Evolutionary conservation across 2,797 vertebrate species (phyloP).

Genomic region (Macrochelys suwanniensis): DNA sequence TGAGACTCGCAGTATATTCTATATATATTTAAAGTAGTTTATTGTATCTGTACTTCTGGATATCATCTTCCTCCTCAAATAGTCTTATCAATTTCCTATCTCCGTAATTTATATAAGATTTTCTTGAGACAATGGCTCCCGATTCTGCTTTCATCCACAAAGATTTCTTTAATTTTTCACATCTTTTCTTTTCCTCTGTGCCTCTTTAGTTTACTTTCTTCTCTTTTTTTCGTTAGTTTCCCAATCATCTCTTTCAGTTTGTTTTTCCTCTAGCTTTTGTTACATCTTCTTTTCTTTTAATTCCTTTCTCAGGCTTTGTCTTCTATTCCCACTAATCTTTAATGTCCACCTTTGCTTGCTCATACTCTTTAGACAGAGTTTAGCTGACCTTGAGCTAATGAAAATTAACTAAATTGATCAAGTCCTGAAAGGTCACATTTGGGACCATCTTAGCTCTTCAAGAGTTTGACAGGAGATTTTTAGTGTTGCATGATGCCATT

Average conservation of each 20-base stretch:
- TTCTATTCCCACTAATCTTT: background rate
- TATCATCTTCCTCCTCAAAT: background rate
- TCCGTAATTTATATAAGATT: background rate
- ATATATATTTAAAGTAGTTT: background rate
- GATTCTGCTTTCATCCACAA: background rate
- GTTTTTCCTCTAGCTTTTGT: background rate
- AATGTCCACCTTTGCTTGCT: background rate
- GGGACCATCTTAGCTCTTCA: background rate
- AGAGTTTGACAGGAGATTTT: background rate
- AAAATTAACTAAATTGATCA: background rate
- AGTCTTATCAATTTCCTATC: background rate
- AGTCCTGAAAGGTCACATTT: background rate
- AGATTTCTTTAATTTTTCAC: background rate
- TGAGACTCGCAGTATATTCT: background rate
- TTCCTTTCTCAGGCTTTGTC: background rate
- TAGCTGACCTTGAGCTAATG: background rate
- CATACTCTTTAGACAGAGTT: background rate
- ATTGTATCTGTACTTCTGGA: background rate
- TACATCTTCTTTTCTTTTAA: background rate
- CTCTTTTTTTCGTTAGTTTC: background rate
- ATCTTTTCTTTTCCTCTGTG: background rate
- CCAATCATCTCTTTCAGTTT: background rate
- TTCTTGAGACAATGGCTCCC: background rate
- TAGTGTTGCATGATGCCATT: background rate
- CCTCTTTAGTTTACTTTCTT: background rate